phyloP scores from a whole-genome alignment of 2,113 vertebrate genomes.

The Hippocampus mohnikei region DNA sequence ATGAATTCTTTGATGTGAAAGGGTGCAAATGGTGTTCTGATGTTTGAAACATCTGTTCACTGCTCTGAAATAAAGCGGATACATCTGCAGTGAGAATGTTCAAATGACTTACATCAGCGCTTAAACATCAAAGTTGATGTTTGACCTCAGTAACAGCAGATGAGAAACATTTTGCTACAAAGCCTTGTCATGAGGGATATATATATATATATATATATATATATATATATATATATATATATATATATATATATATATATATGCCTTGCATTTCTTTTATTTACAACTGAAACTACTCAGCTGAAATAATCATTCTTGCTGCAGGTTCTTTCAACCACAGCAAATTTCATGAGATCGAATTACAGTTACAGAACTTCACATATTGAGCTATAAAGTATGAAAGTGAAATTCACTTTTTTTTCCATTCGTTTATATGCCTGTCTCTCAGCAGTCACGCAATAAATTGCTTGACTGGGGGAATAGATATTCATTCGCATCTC shows the following conservation, averaged over 20 bases:
- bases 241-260: background rate
- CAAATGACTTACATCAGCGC: background rate
- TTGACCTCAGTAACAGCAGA: conserved; percentile 10
- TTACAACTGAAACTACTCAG: background rate
- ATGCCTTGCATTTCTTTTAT: background rate
- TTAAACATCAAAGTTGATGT: conserved; percentile 4
- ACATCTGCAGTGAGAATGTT: background rate
- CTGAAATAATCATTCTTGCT: background rate
- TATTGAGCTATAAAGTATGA: background rate
- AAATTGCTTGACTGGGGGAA: background rate
- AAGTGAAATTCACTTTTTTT: background rate
- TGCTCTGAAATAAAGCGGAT: conserved; percentile 1
- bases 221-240: too few species aligned
- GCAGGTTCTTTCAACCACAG: background rate
- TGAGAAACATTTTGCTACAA: conserved; percentile 5
- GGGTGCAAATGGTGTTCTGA: background rate
- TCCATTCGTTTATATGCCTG: background rate
- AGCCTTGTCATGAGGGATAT: background rate
- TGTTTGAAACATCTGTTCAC: background rate
- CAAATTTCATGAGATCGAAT: background rate
- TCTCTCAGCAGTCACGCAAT: background rate
- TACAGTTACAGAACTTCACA: background rate
- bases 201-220: too few species aligned
- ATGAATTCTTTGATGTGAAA: background rate
- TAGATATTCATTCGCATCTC: background rate